Evolutionary conservation across 2,113 vertebrate species (phyloP).

Genomic region (Eulemur rufifrons): DNA sequence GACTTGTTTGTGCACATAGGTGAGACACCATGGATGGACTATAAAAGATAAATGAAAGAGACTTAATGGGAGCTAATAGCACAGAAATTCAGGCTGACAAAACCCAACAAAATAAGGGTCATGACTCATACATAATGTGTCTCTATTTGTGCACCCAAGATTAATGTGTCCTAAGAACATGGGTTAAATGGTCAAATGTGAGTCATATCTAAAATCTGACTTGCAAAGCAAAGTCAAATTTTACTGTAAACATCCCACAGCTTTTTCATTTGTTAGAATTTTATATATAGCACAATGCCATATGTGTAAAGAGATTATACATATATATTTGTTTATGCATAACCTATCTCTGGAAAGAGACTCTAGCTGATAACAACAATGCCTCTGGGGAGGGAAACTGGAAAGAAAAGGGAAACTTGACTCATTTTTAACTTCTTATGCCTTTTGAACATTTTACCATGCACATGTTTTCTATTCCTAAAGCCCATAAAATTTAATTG

Average conservation of each 20-base stretch:
- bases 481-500: not conserved
- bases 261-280: not conserved
- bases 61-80: not conserved
- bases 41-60: not conserved
- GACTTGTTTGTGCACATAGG: not conserved
- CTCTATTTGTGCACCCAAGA: not conserved
- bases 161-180: not conserved
- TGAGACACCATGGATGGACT: not conserved
- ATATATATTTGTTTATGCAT: not conserved
- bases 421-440: conserved; percentile 1
- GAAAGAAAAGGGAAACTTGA: not conserved
- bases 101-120: not conserved
- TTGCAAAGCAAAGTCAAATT: not conserved
- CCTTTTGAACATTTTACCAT: not conserved
- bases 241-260: not conserved
- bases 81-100: not conserved
- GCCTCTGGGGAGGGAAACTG: not conserved
- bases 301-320: not conserved
- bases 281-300: not conserved
- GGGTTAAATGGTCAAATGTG: not conserved
- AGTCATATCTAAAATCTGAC: not conserved
- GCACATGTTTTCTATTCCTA: not conserved
- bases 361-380: not conserved
- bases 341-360: not conserved
- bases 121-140: not conserved